These are phyloP conservation scores for Trypoxylon attenuatum DNA, from an alignment of 2,888 invertebrate species.

Conservation along the genomic window DNA sequence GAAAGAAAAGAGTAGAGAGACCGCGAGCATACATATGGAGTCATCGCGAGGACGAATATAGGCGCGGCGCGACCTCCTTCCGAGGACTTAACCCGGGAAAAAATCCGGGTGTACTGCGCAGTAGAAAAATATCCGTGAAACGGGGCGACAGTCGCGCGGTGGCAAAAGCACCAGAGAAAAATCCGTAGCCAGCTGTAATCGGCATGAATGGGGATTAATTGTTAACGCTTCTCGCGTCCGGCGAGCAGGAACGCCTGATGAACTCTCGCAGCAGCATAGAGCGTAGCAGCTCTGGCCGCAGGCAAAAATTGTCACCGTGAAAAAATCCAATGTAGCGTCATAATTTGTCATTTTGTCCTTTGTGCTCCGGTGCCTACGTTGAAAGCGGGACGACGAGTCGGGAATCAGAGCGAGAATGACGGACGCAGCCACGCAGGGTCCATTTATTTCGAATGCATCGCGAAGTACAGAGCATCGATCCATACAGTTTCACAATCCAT, in stretches of 20 bases:
- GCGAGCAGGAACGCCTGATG: conserved; percentile 27
- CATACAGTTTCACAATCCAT: background rate
- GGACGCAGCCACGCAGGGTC: background rate
- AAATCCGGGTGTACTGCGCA: conserved; percentile 18
- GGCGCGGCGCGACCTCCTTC: too few species aligned
- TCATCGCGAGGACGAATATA: too few species aligned
- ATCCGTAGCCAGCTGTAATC: too few species aligned
- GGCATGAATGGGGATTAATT: conserved; percentile 64
- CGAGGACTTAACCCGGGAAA: conserved; percentile 7
- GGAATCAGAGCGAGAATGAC: background rate
- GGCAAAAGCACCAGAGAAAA: conserved; percentile 48
- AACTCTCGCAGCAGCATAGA: conserved; percentile 29
- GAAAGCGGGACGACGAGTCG: background rate
- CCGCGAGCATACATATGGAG: too few species aligned
- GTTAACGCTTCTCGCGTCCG: conserved; percentile 39
- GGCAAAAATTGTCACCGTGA: conserved; percentile 7
- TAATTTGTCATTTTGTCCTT: background rate
- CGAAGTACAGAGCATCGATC: too few species aligned
- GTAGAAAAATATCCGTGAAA: conserved; percentile 43
- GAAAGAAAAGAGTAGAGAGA: too few species aligned
- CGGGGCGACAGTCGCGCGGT: conserved; percentile 27
- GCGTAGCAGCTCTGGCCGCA: background rate
- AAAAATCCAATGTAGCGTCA: background rate
- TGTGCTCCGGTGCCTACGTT: background rate
- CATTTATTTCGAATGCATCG: background rate